Conservation (phyloP, 1,140 invertebrate genomes). For the Anastrepha ludens region DNA sequence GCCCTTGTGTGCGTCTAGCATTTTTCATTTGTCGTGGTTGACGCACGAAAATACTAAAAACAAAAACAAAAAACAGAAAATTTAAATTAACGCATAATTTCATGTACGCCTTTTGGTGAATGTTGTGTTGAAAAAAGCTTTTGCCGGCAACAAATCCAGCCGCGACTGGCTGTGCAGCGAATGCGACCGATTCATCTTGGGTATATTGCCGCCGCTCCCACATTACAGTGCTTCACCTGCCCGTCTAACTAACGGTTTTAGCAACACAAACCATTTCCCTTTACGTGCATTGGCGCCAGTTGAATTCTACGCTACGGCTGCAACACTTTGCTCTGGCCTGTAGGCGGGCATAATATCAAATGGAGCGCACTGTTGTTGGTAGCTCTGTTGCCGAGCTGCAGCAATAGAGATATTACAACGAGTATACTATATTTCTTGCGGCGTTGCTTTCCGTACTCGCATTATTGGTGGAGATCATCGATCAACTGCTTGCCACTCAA, state of each 20-base stretch:
- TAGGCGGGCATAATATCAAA: conserved; percentile 4
- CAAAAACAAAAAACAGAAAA: not conserved
- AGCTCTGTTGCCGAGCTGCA: not conserved
- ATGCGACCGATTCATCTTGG: conserved; percentile 7
- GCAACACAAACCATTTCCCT: not conserved
- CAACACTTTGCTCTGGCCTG: not conserved
- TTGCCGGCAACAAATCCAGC: not conserved
- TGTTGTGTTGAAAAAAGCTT: not conserved
- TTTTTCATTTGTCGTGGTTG: not conserved
- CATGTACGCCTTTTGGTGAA: not conserved
- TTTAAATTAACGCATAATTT: conserved; percentile 41
- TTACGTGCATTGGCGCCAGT: not conserved
- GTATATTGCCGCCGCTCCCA: not conserved
- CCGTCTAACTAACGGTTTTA: conserved; percentile 6
- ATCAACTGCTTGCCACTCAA: conserved; percentile 24
- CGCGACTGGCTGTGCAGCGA: not conserved
- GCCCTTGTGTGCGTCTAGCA: not conserved
- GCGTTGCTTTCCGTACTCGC: too few relatives aligned
- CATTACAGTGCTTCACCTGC: conserved; percentile 1
- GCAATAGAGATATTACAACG: too few relatives aligned
- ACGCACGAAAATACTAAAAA: not conserved
- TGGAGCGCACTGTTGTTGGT: not conserved
- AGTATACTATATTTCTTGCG: too few relatives aligned
- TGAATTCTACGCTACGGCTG: not conserved
- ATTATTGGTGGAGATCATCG: not conserved